A percentile compares a stretch with the other conserved stretches of the same genome.
These are phyloP conservation scores for Styela plicata DNA, from an alignment of 23 tunicate genomes.

Conservation along the genomic window DNA sequence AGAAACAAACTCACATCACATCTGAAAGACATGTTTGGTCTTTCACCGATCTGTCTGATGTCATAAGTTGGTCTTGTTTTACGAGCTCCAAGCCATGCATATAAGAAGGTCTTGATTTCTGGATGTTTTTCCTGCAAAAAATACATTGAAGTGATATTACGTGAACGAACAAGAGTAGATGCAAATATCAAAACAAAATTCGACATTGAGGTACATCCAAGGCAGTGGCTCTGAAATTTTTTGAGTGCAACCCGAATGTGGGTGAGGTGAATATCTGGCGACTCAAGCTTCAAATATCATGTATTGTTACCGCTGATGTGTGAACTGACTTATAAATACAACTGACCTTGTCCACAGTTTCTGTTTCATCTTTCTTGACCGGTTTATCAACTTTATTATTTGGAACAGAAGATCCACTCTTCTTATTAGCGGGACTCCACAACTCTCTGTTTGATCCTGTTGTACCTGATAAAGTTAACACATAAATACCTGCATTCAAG, in stretches of 20 bases:
- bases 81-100: slow-evolving; percentile 89
- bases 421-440: slow-evolving; percentile 78
- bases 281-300: not conserved
- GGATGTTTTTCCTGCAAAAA: slow-evolving; percentile 49
- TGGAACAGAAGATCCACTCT: not conserved
- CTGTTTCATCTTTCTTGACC: slow-evolving; percentile 4
- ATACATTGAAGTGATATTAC: no score
- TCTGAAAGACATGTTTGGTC: slow-evolving; percentile 78
- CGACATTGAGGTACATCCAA: no score
- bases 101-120: slow-evolving; percentile 86
- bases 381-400: not conserved
- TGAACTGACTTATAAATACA: not conserved
- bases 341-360: slow-evolving; percentile 7
- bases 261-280: no score
- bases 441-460: slow-evolving; percentile 53
- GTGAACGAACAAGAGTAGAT: no score
- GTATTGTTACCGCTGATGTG: not conserved
- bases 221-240: no score
- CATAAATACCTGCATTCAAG: no score
- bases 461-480: not conserved
- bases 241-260: no score
- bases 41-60: slow-evolving; percentile 65
- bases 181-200: no score
- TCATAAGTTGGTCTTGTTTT: slow-evolving; percentile 74
- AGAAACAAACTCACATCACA: slow-evolving; percentile 65